Evolutionary conservation across 2,888 invertebrate species (phyloP).

Genomic region (Drosophila quasianomalipes): DNA sequence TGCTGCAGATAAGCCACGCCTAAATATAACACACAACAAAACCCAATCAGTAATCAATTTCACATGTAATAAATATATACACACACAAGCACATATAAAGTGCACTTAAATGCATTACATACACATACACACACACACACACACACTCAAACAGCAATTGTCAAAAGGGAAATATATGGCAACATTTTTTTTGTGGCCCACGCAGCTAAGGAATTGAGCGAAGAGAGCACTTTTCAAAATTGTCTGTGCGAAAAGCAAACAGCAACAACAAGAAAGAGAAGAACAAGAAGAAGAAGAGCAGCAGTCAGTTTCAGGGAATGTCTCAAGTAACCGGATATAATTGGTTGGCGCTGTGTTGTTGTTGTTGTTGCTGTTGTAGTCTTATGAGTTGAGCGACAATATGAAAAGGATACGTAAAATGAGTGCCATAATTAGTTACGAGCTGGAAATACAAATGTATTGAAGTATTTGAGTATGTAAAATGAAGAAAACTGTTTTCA

Average conservation of each 20-base stretch:
- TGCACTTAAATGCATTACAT: slow-evolving; percentile 21
- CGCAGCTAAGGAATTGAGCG: slow-evolving; percentile 32
- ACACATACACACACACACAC: slow-evolving; percentile 3
- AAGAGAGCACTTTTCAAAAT: slow-evolving; percentile 32
- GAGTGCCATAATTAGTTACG: slow-evolving; percentile 79
- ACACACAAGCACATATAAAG: slow-evolving; percentile 2
- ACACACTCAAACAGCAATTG: slow-evolving; percentile 6
- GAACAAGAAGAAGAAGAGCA: slow-evolving; percentile 16
- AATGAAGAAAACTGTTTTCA: slow-evolving; percentile 71
- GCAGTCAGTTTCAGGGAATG: slow-evolving; percentile 32
- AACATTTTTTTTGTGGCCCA: slow-evolving; percentile 33
- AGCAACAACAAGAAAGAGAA: slow-evolving; percentile 20
- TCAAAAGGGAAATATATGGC: slow-evolving; percentile 21
- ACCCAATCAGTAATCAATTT: slow-evolving; percentile 40
- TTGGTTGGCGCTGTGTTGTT: slow-evolving; percentile 55
- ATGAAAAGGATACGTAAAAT: slow-evolving; percentile 72
- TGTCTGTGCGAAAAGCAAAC: slow-evolving; percentile 37
- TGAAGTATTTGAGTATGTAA: slow-evolving; percentile 28
- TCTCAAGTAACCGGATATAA: slow-evolving; percentile 77
- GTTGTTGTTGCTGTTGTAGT: slow-evolving; percentile 2
- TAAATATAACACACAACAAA: slow-evolving; percentile 41
- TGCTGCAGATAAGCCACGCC: slow-evolving; percentile 55
- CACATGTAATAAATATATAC: background rate
- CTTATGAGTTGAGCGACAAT: slow-evolving; percentile 46
- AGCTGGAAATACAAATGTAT: slow-evolving; percentile 37